These are phyloP conservation scores for Actinostola sp. DNA, from an alignment of 92 coral and sea anemone genomes.

Conservation along the genomic window DNA sequence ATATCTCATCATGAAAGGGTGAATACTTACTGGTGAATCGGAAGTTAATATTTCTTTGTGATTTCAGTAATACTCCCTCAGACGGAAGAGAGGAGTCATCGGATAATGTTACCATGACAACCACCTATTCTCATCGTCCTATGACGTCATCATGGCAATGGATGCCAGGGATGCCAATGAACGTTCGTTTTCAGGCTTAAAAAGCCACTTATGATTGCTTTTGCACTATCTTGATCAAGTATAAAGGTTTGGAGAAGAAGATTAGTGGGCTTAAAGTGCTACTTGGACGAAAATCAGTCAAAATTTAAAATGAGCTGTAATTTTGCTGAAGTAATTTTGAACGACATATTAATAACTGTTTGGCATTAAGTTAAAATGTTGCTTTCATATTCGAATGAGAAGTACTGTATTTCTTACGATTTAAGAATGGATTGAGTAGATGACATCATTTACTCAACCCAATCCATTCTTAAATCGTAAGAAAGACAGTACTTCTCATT, in stretches of 20 bases:
- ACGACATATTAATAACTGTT: too few relatives aligned
- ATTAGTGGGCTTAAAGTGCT: slow-evolving; percentile 13
- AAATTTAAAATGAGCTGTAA: too few relatives aligned
- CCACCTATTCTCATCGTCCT: slow-evolving; percentile 3
- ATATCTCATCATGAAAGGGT: slow-evolving; percentile 16
- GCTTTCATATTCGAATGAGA: too few relatives aligned
- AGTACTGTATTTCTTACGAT: too few relatives aligned
- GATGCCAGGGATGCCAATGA: slow-evolving; percentile 29
- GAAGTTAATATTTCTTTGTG: slow-evolving; percentile 10
- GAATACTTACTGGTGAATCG: slow-evolving; percentile 28
- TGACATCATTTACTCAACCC: too few relatives aligned
- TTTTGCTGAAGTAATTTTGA: too few relatives aligned
- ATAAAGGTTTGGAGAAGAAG: slow-evolving; percentile 40
- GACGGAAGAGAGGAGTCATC: neutral
- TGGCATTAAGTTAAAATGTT: too few relatives aligned
- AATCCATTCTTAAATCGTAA: too few relatives aligned
- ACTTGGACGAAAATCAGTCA: too few relatives aligned
- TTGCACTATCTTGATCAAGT: slow-evolving; percentile 36
- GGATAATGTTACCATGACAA: slow-evolving; percentile 25
- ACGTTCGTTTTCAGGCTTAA: slow-evolving; percentile 50
- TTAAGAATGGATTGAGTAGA: too few relatives aligned
- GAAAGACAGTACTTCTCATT: too few relatives aligned
- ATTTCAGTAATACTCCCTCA: slow-evolving; percentile 17
- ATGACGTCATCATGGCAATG: slow-evolving; percentile 20
- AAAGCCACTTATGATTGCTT: slow-evolving; percentile 54